phyloP scores from a whole-genome alignment of 2,113 vertebrate genomes.

The Phaethon lepturus region DNA sequence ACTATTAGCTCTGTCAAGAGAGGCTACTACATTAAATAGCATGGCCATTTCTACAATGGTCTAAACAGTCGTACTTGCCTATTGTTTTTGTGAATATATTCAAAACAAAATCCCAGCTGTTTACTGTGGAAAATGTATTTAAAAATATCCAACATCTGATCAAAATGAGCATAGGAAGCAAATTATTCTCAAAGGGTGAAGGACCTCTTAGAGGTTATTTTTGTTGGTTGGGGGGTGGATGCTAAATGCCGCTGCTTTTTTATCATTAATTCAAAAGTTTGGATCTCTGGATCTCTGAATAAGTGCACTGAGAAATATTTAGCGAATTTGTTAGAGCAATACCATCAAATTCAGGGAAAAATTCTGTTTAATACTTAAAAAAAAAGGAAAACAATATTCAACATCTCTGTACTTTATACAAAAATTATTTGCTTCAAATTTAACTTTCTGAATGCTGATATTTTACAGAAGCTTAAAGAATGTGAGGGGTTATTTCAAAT shows the following conservation, averaged over 20 bases:
- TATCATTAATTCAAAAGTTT: slow-evolving; percentile 18
- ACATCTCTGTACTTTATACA: not conserved
- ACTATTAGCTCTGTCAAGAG: not conserved
- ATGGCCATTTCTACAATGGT: not conserved
- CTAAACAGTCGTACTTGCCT: not conserved
- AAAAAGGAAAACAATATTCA: not conserved
- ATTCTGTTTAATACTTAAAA: not conserved
- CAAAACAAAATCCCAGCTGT: not conserved
- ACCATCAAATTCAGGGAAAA: not conserved
- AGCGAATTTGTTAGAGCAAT: not conserved
- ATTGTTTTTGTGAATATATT: not conserved
- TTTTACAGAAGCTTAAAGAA: not conserved
- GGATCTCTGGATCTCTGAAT: not conserved
- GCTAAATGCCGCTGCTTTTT: not conserved
- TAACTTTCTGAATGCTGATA: not conserved
- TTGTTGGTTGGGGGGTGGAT: not conserved
- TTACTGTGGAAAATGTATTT: not conserved
- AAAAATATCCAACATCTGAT: not conserved
- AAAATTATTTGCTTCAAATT: not conserved
- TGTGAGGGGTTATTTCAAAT: not conserved
- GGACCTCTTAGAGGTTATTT: not conserved
- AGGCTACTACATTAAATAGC: not conserved
- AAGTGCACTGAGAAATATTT: not conserved
- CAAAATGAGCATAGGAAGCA: not conserved
- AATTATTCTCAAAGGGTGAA: not conserved